Evolutionary conservation across 1,140 invertebrate genomes (phyloP), one percentile per base, ranked within the genome.

Genomic region (Bombus polaris): DNA sequence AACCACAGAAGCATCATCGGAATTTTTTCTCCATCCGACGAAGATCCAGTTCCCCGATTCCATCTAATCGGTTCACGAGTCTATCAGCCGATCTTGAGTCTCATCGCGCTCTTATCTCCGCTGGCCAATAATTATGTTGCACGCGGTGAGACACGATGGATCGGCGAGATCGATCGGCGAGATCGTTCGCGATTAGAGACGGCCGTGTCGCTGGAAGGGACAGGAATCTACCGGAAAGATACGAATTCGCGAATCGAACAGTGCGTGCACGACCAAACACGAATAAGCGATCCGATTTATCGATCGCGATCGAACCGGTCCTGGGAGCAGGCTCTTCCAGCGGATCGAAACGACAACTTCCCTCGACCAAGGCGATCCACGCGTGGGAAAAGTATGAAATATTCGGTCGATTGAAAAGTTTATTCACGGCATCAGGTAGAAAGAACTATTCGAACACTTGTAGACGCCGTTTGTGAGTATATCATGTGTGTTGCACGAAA

Each of bases 281-380:
- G 83, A 85, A 85, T 85, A 70, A 77, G 71, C 70, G 80, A 68
- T 44, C 62, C 70, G 82, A 83, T 86, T 86, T 86, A 86, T 86
- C 72, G 85, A 59, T 76, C 59, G 28, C 79, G 72, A 83, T 83
- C 72, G 79, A 81, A 86, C 84, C 84, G 62, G 62, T 86, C 78
- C 62, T 28, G 37, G 25, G 44, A 15, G 71, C 57, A 57, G 22
- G 22, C 62, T 6, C n/a, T 22, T 15, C 22, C 13, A 32, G 39
- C 18, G 47, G 66, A 12, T 79, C 47, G 53, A 18, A 37, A 47
- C 39, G 65, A 35, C 37, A 39, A 80, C 76, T 65, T 72, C 13
- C 53, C 76, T 37, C 37, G 76, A n/a, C 76, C 35, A 72, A 53
- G 65, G 37, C n/a, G 66, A 6, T 65, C 0, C 28, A 25, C 22